Percentiles rank a stretch among this genome's conserved stretches.
These are phyloP conservation scores for Spondyliosoma cantharus DNA, from an alignment of 2,797 vertebrate species.

Conservation along the genomic window DNA sequence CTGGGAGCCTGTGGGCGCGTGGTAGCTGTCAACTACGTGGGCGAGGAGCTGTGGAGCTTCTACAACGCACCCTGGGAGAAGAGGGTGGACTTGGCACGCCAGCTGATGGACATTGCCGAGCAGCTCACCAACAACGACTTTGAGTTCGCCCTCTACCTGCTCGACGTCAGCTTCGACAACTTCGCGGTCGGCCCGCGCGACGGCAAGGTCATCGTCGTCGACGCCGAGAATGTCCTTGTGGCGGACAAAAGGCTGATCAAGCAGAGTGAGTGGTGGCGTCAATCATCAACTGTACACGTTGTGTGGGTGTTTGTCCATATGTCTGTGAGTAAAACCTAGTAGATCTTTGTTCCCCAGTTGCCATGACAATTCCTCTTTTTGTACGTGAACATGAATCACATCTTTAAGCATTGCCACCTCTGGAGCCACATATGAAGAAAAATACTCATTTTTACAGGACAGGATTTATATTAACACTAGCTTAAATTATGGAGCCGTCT, in stretches of 20 bases:
- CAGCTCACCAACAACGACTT: slow-evolving; percentile 99
- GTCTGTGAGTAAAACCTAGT: neutral
- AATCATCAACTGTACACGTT: slow-evolving; percentile 2
- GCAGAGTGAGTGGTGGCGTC: slow-evolving; percentile 89
- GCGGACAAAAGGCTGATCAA: slow-evolving; percentile 97
- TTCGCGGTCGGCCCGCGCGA: slow-evolving; percentile 97
- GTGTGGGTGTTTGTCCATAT: neutral
- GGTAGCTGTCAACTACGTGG: slow-evolving; percentile 98
- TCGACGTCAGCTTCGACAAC: slow-evolving; percentile 99
- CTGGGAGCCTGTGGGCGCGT: slow-evolving; percentile 97
- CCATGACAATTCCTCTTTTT: slow-evolving; percentile 25
- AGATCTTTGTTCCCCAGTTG: neutral
- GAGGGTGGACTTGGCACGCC: slow-evolving; percentile 95
- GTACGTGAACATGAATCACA: neutral
- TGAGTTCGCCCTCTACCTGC: slow-evolving; percentile 99
- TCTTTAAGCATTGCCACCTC: neutral
- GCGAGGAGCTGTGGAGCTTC: slow-evolving; percentile 98
- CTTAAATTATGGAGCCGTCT: neutral
- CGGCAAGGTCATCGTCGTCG: slow-evolving; percentile 97
- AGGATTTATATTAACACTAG: slow-evolving; percentile 2
- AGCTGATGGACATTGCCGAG: slow-evolving; percentile 99
- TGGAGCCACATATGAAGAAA: neutral
- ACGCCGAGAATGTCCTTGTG: slow-evolving; percentile 97
- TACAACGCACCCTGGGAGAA: slow-evolving; percentile 97
- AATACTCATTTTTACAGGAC: neutral